These are phyloP conservation scores for Phenganax marumi DNA, from an alignment of 92 coral and sea anemone species.

Conservation along the genomic window DNA sequence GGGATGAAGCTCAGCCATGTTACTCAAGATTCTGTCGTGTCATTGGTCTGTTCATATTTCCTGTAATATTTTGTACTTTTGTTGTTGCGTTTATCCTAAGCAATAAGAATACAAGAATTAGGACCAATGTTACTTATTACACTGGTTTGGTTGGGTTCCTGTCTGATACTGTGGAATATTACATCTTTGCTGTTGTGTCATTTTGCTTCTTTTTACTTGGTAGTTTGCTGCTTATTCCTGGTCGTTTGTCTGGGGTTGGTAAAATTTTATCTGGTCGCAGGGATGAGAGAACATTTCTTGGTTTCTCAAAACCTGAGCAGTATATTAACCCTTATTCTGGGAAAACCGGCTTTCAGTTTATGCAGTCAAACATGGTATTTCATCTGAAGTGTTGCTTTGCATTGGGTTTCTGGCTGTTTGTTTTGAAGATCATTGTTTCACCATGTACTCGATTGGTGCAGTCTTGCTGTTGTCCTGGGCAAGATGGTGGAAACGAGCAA, in stretches of 20 bases:
- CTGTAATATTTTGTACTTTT: slow-evolving; percentile 60
- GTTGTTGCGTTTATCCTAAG: slow-evolving; percentile 49
- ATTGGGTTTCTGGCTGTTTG: slow-evolving; percentile 81
- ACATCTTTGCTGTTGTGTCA: slow-evolving; percentile 61
- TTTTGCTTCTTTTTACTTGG: slow-evolving; percentile 80
- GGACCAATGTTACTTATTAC: slow-evolving; percentile 57
- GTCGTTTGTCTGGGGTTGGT: slow-evolving; percentile 85
- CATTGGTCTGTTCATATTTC: slow-evolving; percentile 63
- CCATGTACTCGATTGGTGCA: slow-evolving; percentile 57
- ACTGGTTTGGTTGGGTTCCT: slow-evolving; percentile 74
- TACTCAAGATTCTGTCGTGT: slow-evolving; percentile 84
- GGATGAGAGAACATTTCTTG: slow-evolving; percentile 83
- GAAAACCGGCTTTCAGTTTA: slow-evolving; percentile 86
- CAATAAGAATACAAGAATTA: slow-evolving; percentile 23
- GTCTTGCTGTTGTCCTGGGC: slow-evolving; percentile 55
- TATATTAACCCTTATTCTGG: slow-evolving; percentile 63
- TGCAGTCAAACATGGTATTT: slow-evolving; percentile 92
- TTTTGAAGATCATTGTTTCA: slow-evolving; percentile 59
- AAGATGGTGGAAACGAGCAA: slow-evolving; percentile 25
- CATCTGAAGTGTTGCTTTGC: slow-evolving; percentile 75
- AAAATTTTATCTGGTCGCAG: slow-evolving; percentile 80
- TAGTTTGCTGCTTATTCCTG: slow-evolving; percentile 87
- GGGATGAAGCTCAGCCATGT: slow-evolving; percentile 41
- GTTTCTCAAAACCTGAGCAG: slow-evolving; percentile 79
- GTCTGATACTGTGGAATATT: slow-evolving; percentile 53